phyloP scores from a whole-genome alignment of 2,888 invertebrate genomes.

The Tortrix viridana region DNA sequence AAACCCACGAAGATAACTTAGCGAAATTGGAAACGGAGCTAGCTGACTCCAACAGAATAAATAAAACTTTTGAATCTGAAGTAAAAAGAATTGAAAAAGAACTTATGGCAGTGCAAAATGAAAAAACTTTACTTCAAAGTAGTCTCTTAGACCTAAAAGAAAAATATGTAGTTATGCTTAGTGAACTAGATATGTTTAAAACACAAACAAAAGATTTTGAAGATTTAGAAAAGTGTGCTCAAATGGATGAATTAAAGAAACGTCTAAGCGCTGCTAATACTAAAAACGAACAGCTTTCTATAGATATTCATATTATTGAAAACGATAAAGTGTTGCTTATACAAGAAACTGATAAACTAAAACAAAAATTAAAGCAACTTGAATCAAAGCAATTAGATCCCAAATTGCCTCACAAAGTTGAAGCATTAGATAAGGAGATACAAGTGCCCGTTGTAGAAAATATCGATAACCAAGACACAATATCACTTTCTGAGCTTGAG shows the following conservation, averaged over 20 bases:
- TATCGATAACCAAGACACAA: conserved; percentile 37
- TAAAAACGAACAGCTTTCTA: conserved; percentile 77
- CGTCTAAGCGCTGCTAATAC: conserved; percentile 64
- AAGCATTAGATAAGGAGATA: conserved; percentile 4
- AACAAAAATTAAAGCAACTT: conserved; percentile 44
- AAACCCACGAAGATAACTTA: conserved; percentile 88
- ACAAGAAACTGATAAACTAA: conserved; percentile 74
- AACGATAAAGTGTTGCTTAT: conserved; percentile 79
- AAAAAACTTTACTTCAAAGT: conserved; percentile 77
- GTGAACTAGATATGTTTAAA: conserved; percentile 70
- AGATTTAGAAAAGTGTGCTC: conserved; percentile 72
- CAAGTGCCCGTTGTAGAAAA: conserved; percentile 15
- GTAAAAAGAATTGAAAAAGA: conserved; percentile 83
- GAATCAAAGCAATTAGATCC: neutral
- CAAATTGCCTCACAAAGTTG: conserved; percentile 1
- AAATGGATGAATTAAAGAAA: conserved; percentile 73
- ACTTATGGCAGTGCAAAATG: conserved; percentile 69
- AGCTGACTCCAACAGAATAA: conserved; percentile 85
- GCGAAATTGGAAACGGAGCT: conserved; percentile 86
- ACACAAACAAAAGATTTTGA: conserved; percentile 75
- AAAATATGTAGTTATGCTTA: conserved; percentile 81
- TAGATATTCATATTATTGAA: conserved; percentile 79
- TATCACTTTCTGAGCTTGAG: conserved; percentile 42
- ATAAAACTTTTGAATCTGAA: conserved; percentile 85
- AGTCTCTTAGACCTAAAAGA: conserved; percentile 80